phyloP scores from a whole-genome alignment of 1,140 invertebrate species.

The Tetraneura akinire region DNA sequence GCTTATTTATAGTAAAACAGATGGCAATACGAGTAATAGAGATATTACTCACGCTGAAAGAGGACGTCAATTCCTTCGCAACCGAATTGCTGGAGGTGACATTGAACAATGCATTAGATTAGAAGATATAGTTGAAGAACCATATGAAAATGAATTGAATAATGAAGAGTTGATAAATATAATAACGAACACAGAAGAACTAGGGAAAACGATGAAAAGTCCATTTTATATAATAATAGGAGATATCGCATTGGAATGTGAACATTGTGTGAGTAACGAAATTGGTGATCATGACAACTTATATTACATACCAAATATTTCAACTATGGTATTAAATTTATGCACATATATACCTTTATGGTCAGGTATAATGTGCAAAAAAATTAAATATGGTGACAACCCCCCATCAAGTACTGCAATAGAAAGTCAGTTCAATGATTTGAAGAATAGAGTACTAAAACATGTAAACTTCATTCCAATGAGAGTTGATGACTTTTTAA shows the following conservation, averaged over 20 bases:
- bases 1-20: background rate
- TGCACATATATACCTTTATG: background rate
- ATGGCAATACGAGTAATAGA: background rate
- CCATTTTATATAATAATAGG: slow-evolving; percentile 2
- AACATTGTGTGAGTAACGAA: background rate
- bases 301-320: background rate
- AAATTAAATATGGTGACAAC: background rate
- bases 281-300: background rate
- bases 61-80: background rate
- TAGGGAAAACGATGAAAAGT: background rate
- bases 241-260: background rate
- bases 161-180: background rate
- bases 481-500: slow-evolving; percentile 7
- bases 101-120: background rate
- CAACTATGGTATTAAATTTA: background rate
- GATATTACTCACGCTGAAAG: background rate
- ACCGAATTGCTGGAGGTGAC: background rate
- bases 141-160: too few relatives aligned
- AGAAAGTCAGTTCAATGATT: background rate
- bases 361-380: background rate
- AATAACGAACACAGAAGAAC: too few relatives aligned
- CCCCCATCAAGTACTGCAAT: background rate
- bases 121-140: too few relatives aligned
- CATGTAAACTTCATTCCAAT: background rate
- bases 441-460: background rate